Evolutionary conservation across 2,888 invertebrate genomes (phyloP), one percentile per base, ranked within the genome.

Genomic region (Germaria angustata): DNA sequence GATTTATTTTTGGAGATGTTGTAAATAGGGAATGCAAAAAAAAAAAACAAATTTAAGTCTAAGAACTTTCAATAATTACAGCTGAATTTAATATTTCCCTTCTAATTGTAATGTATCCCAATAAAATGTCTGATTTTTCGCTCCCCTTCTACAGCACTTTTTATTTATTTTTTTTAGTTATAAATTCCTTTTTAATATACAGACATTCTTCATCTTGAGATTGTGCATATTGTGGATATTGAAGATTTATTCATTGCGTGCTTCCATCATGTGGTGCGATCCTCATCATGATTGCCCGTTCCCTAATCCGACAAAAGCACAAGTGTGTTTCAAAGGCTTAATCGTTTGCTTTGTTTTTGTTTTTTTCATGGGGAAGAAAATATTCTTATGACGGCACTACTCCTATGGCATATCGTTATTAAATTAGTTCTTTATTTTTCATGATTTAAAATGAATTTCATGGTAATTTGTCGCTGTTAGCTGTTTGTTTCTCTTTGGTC

Each of bases 381-480:
- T 46, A 61, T 28, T 34, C 44, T 69, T 55, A 46, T 32, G 41
- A 63, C 44, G 44, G 57, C 34, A n/a, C 22, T 22, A n/a, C 22
- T 22, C 3, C 41, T 53, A 36, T 11, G 36, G 15, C 51, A 65
- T 75, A 82, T 79, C 69, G 36, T 79, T 79, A 76, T 79, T 82
- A 76, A 79, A 79, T 82, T 76, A 82, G 51, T 51, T 75, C 51
- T 53, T 68, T 59, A 17, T 51, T 39, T 69, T 65, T 69, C 71
- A 71, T 66, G 61, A 82, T 82, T 79, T 79, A 76, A 75, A 79
- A 77, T 46, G 79, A 79, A 82, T 82, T 82, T 82, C 82, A 82
- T 71, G 82, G 79, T 79, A 79, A 82, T 82, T 79, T 82, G 79
- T 82, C 75, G 75, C 59, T 82, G 71, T 71, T 63, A 28, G 75